These are phyloP conservation scores for Simalia tracyae DNA, from an alignment of 2,797 vertebrate genomes.

Conservation along the genomic window DNA sequence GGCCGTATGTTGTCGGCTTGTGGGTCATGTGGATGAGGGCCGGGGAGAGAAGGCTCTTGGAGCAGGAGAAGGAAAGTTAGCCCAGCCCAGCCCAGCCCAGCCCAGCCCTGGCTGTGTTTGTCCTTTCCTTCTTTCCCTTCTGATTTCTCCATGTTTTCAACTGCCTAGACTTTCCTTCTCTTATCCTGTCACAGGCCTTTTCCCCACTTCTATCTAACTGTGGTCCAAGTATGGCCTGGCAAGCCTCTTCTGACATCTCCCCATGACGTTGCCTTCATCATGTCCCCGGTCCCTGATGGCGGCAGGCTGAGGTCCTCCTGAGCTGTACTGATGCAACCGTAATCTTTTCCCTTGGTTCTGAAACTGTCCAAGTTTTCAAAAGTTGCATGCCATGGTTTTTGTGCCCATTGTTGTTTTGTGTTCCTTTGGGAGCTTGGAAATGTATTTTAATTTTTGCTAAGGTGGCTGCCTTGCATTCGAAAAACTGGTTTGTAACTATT, in stretches of 20 bases:
- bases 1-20: conserved; percentile 12
- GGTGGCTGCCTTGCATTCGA: too few relatives aligned
- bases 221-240: background rate
- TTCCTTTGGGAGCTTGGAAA: background rate
- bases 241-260: background rate
- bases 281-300: background rate
- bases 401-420: background rate
- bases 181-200: background rate
- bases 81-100: too few relatives aligned
- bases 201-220: background rate
- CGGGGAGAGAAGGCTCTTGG: too few relatives aligned
- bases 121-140: background rate
- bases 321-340: background rate
- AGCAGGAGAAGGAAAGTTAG: background rate
- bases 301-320: background rate
- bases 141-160: background rate
- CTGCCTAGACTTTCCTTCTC: background rate
- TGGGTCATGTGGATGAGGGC: background rate
- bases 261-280: background rate
- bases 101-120: background rate
- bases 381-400: background rate
- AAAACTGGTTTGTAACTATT: background rate
- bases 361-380: background rate
- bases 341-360: background rate
- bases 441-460: background rate